Evolutionary conservation across 2,113 vertebrate genomes (phyloP).

Genomic region (Abramis brama): DNA sequence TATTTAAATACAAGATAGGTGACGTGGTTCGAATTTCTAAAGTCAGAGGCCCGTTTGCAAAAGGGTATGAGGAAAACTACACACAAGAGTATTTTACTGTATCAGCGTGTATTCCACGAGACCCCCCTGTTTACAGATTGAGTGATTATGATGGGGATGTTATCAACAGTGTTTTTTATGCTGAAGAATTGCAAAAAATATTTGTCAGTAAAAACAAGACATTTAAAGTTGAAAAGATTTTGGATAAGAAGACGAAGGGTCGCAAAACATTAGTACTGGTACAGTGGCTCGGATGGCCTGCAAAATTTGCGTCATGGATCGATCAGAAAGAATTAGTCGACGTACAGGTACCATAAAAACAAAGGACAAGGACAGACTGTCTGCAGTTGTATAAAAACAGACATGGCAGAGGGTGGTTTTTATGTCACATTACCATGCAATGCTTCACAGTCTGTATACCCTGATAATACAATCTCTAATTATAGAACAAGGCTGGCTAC

Average conservation of each 20-base stretch:
- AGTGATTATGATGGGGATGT: neutral
- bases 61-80: constrained; percentile 30
- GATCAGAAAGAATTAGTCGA: neutral
- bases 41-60: neutral
- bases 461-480: neutral
- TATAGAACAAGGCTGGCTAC: no score
- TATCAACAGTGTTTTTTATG: neutral
- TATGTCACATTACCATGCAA: no score
- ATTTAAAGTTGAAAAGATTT: neutral
- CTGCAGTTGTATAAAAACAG: neutral
- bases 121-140: neutral
- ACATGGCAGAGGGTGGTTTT: no score
- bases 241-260: neutral
- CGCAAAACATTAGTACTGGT: neutral
- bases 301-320: neutral
- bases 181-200: neutral
- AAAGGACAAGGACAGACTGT: no score
- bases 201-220: neutral
- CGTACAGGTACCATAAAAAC: neutral
- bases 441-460: no score
- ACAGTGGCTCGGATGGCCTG: neutral
- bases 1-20: no score
- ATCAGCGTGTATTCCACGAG: neutral
- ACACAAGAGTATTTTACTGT: constrained; percentile 17
- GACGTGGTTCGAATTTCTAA: no score